Percentiles rank a stretch among this genome's conserved stretches.
phyloP scores from a whole-genome alignment of 1,140 invertebrate species.

The Drosophila parvula region DNA sequence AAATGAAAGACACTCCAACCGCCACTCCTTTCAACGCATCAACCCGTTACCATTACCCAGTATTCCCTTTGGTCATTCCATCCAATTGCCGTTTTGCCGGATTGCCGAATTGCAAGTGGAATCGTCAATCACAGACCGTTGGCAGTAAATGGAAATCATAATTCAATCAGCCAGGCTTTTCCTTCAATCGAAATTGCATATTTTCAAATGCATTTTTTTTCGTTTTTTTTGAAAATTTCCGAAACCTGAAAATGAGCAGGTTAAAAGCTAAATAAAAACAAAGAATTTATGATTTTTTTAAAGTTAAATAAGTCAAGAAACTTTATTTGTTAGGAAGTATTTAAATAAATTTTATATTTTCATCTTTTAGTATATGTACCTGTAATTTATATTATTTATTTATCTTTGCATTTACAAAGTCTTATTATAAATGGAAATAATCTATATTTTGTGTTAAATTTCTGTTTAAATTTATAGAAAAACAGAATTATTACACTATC shows the following conservation, averaged over 20 bases:
- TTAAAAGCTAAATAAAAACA: background rate
- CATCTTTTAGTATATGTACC: no score
- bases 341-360: no score
- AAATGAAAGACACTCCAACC: slow-evolving; percentile 48
- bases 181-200: slow-evolving; percentile 11
- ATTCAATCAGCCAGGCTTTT: slow-evolving; percentile 23
- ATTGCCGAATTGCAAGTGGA: slow-evolving; percentile 16
- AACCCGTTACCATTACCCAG: slow-evolving; percentile 8
- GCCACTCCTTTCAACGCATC: background rate
- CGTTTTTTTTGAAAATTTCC: background rate
- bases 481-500: no score
- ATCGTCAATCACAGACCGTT: slow-evolving; percentile 25
- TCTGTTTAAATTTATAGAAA: no score
- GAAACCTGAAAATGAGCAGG: background rate
- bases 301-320: background rate
- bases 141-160: slow-evolving; percentile 39
- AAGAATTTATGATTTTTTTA: background rate
- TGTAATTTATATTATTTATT: no score
- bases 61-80: slow-evolving; percentile 13
- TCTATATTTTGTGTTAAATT: no score
- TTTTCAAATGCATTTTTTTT: background rate
- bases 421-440: no score
- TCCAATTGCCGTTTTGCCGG: background rate
- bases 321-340: no score
- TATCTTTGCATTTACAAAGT: no score